Conservation (phyloP, 2,888 invertebrate species). For the Calameuta idolon region DNA sequence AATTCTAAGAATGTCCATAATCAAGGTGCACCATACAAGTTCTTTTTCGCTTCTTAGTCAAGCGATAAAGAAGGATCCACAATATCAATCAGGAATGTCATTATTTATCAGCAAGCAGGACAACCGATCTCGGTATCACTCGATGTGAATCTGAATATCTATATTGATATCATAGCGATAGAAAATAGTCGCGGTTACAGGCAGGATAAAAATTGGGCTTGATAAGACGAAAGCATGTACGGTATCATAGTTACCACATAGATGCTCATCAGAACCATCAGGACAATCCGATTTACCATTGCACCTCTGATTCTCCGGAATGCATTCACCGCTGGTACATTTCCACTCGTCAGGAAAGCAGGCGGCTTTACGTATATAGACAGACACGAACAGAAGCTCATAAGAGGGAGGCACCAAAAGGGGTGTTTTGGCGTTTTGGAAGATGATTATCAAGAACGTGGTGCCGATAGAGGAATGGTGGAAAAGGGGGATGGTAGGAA, state of each 20-base stretch:
- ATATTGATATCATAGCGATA: not conserved
- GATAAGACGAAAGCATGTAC: slow-evolving; percentile 28
- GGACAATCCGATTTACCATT: slow-evolving; percentile 68
- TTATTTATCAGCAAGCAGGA: not conserved
- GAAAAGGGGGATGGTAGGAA: not conserved
- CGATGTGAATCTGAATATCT: too few relatives aligned
- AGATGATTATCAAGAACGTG: not conserved
- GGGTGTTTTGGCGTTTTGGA: not conserved
- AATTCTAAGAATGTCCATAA: not conserved
- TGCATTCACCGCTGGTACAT: slow-evolving; percentile 74
- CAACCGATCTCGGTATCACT: not conserved
- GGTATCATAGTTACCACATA: slow-evolving; percentile 59
- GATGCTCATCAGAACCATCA: slow-evolving; percentile 70
- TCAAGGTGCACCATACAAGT: too few relatives aligned
- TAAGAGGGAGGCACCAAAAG: not conserved
- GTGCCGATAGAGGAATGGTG: not conserved
- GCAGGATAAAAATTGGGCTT: not conserved
- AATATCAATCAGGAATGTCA: not conserved
- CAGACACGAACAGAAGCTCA: slow-evolving; percentile 42
- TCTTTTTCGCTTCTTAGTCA: too few relatives aligned
- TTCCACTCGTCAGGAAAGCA: slow-evolving; percentile 61
- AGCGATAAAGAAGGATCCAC: not conserved
- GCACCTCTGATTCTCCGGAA: slow-evolving; percentile 70
- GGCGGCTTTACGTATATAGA: slow-evolving; percentile 46
- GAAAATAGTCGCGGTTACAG: not conserved